Evolutionary conservation across 2,797 vertebrate species (phyloP).

Genomic region (Enteromius trimaculatus): DNA sequence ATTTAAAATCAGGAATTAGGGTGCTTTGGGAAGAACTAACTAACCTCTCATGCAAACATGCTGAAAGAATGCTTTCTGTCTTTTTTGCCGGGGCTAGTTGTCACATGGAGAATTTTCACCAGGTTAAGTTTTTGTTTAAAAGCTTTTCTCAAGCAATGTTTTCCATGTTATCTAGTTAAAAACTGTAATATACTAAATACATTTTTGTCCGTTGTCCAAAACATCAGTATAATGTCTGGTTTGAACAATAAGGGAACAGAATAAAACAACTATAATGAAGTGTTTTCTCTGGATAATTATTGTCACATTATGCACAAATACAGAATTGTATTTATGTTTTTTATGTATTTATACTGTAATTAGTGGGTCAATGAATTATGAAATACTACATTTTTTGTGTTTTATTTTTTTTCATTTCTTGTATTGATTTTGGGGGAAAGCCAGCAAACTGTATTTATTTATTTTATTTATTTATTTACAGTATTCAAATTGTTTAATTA

Average conservation of each 20-base stretch:
- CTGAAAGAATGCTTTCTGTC: not conserved
- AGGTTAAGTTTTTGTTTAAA: not conserved
- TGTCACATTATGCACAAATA: not conserved
- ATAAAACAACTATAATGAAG: not conserved
- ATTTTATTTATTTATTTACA: not conserved
- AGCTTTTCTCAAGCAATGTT: not conserved
- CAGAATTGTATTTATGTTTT: not conserved
- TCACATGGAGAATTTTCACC: not conserved
- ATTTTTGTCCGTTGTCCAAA: not conserved
- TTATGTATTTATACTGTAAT: not conserved
- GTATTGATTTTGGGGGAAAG: not conserved
- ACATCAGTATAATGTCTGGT: not conserved
- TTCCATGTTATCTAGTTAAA: not conserved
- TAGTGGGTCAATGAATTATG: not conserved
- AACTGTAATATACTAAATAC: not conserved
- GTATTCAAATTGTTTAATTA: too few species aligned
- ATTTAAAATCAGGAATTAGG: not conserved
- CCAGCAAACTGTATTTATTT: not conserved
- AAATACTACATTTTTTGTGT: not conserved
- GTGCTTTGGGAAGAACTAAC: not conserved
- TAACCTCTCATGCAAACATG: not conserved
- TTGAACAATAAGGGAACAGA: not conserved
- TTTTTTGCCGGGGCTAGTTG: not conserved
- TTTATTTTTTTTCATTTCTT: not conserved
- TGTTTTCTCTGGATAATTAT: not conserved